Percentiles rank a stretch among this genome's conserved stretches.
These are phyloP conservation scores for Stegostoma tigrinum DNA, from an alignment of 2,113 vertebrate species.

Conservation along the genomic window DNA sequence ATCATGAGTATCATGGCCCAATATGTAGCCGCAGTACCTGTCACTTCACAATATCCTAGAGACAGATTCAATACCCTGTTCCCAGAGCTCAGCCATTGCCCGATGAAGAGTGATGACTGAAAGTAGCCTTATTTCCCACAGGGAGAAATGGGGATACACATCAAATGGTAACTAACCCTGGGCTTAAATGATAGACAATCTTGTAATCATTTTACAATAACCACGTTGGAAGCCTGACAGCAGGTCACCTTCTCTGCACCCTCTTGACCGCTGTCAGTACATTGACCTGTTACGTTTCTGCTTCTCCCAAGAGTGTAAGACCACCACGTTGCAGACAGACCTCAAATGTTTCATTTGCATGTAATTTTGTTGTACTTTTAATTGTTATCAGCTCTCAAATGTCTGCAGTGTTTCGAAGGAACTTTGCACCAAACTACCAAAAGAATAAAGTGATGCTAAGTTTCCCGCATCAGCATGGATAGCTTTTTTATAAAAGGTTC, in stretches of 20 bases:
- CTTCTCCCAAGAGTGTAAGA: neutral
- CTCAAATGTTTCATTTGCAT: neutral
- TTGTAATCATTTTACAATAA: neutral
- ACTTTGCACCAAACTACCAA: neutral
- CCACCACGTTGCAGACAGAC: no score
- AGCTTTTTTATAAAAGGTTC: slow-evolving; percentile 50
- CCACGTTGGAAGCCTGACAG: neutral
- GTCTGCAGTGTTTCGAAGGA: neutral
- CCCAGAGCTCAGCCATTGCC: neutral
- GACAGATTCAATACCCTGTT: neutral
- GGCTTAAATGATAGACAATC: neutral
- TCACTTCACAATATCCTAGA: neutral
- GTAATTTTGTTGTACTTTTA: neutral
- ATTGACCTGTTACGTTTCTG: neutral
- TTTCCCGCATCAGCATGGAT: slow-evolving; percentile 52
- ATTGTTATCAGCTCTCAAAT: neutral
- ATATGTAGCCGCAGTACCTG: neutral
- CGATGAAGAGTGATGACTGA: neutral
- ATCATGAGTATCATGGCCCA: neutral
- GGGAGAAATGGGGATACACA: neutral
- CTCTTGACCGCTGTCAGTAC: neutral
- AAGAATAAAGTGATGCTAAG: slow-evolving; percentile 36
- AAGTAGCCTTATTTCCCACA: neutral
- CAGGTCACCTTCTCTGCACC: neutral
- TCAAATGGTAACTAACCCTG: neutral